Base-by-base conservation (phyloP, 2,888 invertebrate genomes). In the Xylocampa areola region DNA sequence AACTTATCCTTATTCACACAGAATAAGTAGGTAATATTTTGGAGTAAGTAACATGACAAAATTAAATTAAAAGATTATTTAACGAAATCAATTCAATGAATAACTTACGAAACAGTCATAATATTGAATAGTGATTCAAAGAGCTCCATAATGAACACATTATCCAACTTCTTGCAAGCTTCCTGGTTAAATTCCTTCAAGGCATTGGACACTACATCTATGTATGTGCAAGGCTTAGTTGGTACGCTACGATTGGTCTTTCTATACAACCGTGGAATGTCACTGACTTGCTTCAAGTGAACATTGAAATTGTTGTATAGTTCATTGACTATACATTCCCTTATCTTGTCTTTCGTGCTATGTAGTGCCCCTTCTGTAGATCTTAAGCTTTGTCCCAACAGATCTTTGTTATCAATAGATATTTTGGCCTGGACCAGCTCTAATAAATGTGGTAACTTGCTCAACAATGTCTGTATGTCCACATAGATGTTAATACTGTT, bases 231-330 rank as follows among this genome's bases (percentile, higher is more conserved):
- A 27, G 97, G 95, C 76, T 96, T 96, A 0, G 95, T 96, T 0
- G 98, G 98, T 19, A 96, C 94, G 72, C 97, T 98, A 64, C 98
- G 95, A 85, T 99, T 99, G 0, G 99, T 99, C 86, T 98, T 96
- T 49, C 98, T 95, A 86, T 98, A 99, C 51, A 99, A 92, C 63
- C 99, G 95, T 1, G 99, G 99, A 87, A 99, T 97, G 85, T 99
- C 98, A 73, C 96, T 97, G 3, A 99, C 98, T 94, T 97, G 97
- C 65, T 96, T 96, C 72, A 97, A 93, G 72, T 96, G 95, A 17
- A 93, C 86, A 44, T 95, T 92, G 78, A 96, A 88, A 70, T 86
- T 82, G 36, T 86, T 84, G 73, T 79, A 91, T 52, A 94, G 64
- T 77, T 92, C 93, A 51, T 84, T 87, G 1, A 92, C 90, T 71